Percentiles rank a stretch among this genome's conserved stretches.
Evolutionary conservation across 2,888 invertebrate genomes (phyloP).

Genomic region (Drosophila picticornis): DNA sequence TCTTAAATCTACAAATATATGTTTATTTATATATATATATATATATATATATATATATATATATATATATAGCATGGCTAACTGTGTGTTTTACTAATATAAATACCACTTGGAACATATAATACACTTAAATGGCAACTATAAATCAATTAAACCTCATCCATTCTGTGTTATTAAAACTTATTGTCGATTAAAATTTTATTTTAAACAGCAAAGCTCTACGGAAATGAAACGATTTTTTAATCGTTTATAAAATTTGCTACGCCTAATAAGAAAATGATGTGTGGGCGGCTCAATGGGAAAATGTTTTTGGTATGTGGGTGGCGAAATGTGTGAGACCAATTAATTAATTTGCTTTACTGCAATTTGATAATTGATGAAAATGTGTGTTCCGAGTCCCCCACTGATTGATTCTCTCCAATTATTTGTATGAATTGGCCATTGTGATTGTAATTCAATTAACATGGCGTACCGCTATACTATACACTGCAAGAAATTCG

Average conservation of each 20-base stretch:
- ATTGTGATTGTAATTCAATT: conserved; percentile 40
- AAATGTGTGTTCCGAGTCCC: conserved; percentile 21
- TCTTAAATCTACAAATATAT: background rate
- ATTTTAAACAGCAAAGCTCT: conserved; percentile 50
- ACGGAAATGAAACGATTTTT: conserved; percentile 70
- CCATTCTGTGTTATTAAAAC: conserved; percentile 33
- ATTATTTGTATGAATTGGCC: conserved; percentile 32
- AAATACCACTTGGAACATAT: conserved; percentile 5
- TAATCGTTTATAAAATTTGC: conserved; percentile 80
- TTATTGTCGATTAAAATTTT: conserved; percentile 58
- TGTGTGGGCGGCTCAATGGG: conserved; percentile 22
- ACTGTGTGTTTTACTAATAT: conserved; percentile 8
- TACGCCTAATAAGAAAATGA: background rate
- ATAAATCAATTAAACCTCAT: conserved; percentile 65
- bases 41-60: background rate
- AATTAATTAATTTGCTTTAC: conserved; percentile 53
- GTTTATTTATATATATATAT: background rate
- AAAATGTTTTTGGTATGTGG: conserved; percentile 7
- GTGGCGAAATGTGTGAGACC: conserved; percentile 16
- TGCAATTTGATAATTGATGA: conserved; percentile 34
- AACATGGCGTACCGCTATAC: conserved; percentile 25
- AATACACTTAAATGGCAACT: conserved; percentile 28
- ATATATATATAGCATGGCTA: conserved; percentile 1
- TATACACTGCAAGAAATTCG: conserved; percentile 51
- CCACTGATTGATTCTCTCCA: conserved; percentile 61